These are phyloP conservation scores for Staurois parvus DNA, from an alignment of 2,797 vertebrate genomes.

Conservation along the genomic window DNA sequence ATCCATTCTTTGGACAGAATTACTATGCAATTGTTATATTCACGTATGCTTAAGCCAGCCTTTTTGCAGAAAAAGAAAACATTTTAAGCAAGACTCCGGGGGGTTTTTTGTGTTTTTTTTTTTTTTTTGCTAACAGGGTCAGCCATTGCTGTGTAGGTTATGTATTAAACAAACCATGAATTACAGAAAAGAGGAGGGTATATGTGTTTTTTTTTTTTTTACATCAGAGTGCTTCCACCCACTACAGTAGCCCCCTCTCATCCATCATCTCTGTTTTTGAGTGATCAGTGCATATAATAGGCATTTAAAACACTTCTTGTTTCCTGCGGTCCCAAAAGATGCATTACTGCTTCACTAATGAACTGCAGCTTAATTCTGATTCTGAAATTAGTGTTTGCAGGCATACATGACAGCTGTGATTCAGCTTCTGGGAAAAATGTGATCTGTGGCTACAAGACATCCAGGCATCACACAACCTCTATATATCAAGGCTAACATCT, in stretches of 20 bases:
- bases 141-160: not conserved
- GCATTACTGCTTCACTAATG: slow-evolving; percentile 53
- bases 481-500: no score
- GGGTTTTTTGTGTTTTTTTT: not conserved
- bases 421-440: slow-evolving; percentile 9
- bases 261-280: slow-evolving; percentile 31
- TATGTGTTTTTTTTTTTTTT: not conserved
- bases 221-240: not conserved
- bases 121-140: not conserved
- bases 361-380: slow-evolving; percentile 52
- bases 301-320: slow-evolving; percentile 25
- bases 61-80: not conserved
- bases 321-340: slow-evolving; percentile 39
- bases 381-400: slow-evolving; percentile 22
- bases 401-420: slow-evolving; percentile 31
- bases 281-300: slow-evolving; percentile 26
- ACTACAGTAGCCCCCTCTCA: not conserved
- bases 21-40: slow-evolving; percentile 22
- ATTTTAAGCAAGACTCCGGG: no score
- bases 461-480: not conserved
- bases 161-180: slow-evolving; percentile 16
- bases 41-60: not conserved
- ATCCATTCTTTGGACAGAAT: slow-evolving; percentile 32
- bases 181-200: not conserved
- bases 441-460: slow-evolving; percentile 6